Evolutionary conservation across 1,140 invertebrate species (phyloP).

Genomic region (Patella vulgata): DNA sequence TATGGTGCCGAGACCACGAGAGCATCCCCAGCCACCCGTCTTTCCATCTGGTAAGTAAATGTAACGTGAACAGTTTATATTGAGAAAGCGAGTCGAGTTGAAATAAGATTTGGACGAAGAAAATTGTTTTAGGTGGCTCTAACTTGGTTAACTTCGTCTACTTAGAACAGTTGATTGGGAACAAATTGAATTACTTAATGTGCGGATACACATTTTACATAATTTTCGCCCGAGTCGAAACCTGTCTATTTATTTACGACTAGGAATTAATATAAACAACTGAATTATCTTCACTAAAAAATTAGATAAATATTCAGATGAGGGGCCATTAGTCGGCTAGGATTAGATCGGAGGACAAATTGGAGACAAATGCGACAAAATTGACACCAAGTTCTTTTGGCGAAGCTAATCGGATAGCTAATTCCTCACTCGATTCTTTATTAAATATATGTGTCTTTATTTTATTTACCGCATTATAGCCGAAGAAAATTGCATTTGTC

Average conservation of each 20-base stretch:
- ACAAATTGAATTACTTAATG: constrained; percentile 60
- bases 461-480: background rate
- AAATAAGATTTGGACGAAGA: constrained; percentile 62
- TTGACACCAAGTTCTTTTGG: background rate
- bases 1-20: constrained; percentile 57
- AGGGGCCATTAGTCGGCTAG: background rate
- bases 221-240: constrained; percentile 58
- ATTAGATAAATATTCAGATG: constrained; percentile 42
- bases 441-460: constrained; percentile 8
- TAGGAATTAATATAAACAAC: constrained; percentile 54
- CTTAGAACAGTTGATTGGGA: constrained; percentile 48
- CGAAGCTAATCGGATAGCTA: constrained; percentile 6
- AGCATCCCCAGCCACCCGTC: constrained; percentile 57
- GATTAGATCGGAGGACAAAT: background rate
- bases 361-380: constrained; percentile 5
- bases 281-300: constrained; percentile 44
- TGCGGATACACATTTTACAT: constrained; percentile 59
- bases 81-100: constrained; percentile 39
- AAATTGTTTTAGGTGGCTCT: constrained; percentile 62
- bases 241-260: constrained; percentile 60
- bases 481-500: too few species aligned
- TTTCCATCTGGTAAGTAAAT: constrained; percentile 60
- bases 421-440: background rate
- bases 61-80: constrained; percentile 56
- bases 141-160: constrained; percentile 56